Conservation (phyloP, 2,113 vertebrate genomes). For the Stegostoma tigrinum region DNA sequence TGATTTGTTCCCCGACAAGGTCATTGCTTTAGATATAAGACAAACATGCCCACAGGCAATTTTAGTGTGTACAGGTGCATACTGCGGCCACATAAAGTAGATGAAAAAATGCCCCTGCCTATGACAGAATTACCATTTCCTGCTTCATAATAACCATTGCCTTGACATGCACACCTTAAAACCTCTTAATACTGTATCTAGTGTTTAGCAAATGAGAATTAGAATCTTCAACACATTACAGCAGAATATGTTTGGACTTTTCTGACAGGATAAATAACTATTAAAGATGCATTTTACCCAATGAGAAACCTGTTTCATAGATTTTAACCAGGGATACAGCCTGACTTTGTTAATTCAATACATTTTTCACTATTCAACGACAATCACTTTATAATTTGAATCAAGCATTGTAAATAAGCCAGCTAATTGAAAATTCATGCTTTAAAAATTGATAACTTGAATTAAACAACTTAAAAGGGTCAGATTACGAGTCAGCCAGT, state of each 20-base stretch:
- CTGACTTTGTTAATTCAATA: background rate
- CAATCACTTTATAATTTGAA: background rate
- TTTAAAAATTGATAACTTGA: background rate
- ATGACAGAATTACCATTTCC: background rate
- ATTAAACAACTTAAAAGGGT: background rate
- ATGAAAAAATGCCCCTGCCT: background rate
- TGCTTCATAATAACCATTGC: background rate
- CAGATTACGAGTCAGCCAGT: background rate
- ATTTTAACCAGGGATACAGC: background rate
- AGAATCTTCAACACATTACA: background rate
- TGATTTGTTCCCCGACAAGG: background rate
- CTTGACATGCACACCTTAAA: background rate
- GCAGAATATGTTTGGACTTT: background rate
- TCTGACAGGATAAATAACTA: background rate
- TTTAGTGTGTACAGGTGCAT: background rate
- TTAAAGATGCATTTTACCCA: background rate
- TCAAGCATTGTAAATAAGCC: background rate
- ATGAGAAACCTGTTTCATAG: background rate
- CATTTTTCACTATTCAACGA: background rate
- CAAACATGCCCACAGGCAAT: background rate
- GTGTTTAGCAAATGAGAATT: background rate
- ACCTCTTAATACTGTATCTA: background rate
- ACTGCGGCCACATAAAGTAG: background rate
- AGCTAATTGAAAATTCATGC: background rate
- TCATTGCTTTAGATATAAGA: conserved; percentile 1